A percentile compares a stretch with the other conserved stretches of the same genome.
These are phyloP conservation scores for Mamestra configurata DNA, from an alignment of 1,140 invertebrate genomes.

Conservation along the genomic window DNA sequence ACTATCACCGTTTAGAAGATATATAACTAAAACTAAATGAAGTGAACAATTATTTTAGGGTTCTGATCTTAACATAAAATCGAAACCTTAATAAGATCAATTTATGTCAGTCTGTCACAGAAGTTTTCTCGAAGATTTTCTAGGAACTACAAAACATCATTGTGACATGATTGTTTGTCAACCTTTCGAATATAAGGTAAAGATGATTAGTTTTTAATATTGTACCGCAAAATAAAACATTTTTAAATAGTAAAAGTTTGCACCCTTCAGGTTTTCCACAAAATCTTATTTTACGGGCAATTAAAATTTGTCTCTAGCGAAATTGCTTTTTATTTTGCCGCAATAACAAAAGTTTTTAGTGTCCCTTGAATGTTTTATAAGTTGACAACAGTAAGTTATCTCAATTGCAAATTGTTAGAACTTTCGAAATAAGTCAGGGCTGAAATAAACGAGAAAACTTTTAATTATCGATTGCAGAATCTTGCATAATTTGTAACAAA, in stretches of 20 bases:
- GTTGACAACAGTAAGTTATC: slow-evolving; percentile 11
- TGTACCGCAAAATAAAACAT: too few relatives aligned
- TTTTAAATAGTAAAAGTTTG: neutral
- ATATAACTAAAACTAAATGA: too few relatives aligned
- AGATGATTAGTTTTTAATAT: too few relatives aligned
- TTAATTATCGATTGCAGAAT: slow-evolving; percentile 23
- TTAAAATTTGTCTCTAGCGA: neutral
- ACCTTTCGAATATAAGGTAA: too few relatives aligned
- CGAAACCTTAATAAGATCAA: too few relatives aligned
- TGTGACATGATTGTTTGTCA: too few relatives aligned
- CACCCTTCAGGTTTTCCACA: neutral
- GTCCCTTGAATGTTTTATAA: slow-evolving; percentile 27
- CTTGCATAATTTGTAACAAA: slow-evolving; percentile 9
- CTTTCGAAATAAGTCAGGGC: slow-evolving; percentile 5
- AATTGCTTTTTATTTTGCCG: neutral
- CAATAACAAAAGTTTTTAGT: slow-evolving; percentile 16
- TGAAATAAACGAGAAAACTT: slow-evolving; percentile 38
- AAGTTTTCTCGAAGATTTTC: too few relatives aligned
- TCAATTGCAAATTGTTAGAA: slow-evolving; percentile 22
- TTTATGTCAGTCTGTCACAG: too few relatives aligned
- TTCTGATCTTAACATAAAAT: too few relatives aligned
- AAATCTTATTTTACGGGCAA: neutral
- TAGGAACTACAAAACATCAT: too few relatives aligned
- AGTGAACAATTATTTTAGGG: too few relatives aligned
- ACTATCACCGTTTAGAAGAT: too few relatives aligned